phyloP scores from a whole-genome alignment of 2,113 vertebrate genomes.

The Xenopus tropicalis region UCB_Xtro_10.0 CM004450.2:61596001-61596500 shows the following conservation, averaged over 20 bases:
- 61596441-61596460: constrained; percentile 31
- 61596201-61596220: background rate
- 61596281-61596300: constrained; percentile 9
- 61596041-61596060: background rate
- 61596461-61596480: background rate
- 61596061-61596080: background rate
- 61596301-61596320: constrained; percentile 30
- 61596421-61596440: constrained; percentile 22
- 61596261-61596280: constrained; percentile 4
- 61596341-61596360: constrained; percentile 30
- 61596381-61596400: constrained; percentile 23
- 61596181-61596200: background rate
- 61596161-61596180: background rate
- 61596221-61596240: background rate
- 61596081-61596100: background rate
- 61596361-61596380: constrained; percentile 33
- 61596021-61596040: background rate
- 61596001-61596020: constrained; percentile 10
- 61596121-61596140: background rate
- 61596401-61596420: background rate
- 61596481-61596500: background rate
- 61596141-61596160: background rate
- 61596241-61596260: constrained; percentile 16
- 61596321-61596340: constrained; percentile 19
- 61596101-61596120: background rate